A percentile compares a stretch with the other conserved stretches of the same genome.
These are phyloP conservation scores for Xenus cinereus DNA, from an alignment of 2,113 vertebrate species.

Conservation along the genomic window DNA sequence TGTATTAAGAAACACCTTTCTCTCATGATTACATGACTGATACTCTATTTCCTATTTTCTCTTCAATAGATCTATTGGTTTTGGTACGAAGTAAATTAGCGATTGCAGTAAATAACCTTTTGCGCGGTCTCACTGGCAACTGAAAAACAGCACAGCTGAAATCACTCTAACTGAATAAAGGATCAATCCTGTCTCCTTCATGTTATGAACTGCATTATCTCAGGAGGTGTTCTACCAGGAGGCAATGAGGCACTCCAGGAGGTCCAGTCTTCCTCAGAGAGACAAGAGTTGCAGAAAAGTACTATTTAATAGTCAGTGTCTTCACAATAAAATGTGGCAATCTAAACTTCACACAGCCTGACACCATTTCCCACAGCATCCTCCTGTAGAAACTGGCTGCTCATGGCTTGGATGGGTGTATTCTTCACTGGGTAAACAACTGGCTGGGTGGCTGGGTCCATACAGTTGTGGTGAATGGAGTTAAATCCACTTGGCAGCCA, in stretches of 20 bases:
- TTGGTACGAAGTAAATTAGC: background rate
- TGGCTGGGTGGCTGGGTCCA: background rate
- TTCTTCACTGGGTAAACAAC: background rate
- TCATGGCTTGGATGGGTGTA: background rate
- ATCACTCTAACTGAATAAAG: background rate
- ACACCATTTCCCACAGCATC: background rate
- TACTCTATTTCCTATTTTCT: background rate
- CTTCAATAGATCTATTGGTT: background rate
- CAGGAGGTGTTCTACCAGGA: background rate
- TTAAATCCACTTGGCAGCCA: background rate
- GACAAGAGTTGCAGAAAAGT: background rate
- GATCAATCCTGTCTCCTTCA: background rate
- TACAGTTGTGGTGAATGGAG: background rate
- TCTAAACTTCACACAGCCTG: background rate
- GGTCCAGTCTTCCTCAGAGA: background rate
- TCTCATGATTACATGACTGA: background rate
- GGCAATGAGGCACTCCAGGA: background rate
- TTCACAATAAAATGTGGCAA: background rate
- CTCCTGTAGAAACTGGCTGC: background rate
- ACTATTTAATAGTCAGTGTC: background rate
- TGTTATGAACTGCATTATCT: background rate
- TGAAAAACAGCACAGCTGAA: background rate
- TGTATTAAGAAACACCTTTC: background rate
- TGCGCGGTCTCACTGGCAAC: background rate
- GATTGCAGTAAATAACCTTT: background rate